phyloP scores from a whole-genome alignment of 2,888 invertebrate genomes.

The Tenthredo distinguenda region DNA sequence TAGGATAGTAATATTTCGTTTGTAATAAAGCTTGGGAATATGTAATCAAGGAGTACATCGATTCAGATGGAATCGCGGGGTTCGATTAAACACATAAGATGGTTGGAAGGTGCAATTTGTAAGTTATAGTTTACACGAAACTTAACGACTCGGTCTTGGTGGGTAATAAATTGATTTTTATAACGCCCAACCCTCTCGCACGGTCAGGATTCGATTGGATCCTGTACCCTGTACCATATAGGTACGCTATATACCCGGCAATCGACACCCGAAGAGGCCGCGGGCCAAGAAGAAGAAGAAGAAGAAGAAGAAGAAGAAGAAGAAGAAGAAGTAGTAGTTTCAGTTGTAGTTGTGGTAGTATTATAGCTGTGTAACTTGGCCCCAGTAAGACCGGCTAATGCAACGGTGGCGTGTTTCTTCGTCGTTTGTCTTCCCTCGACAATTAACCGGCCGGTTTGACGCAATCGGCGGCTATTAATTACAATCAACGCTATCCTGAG shows the following conservation, averaged over 20 bases:
- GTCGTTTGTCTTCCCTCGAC: slow-evolving; percentile 73
- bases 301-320: neutral
- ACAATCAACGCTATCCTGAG: slow-evolving; percentile 75
- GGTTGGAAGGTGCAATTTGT: slow-evolving; percentile 43
- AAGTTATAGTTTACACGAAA: slow-evolving; percentile 46
- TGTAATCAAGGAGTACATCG: slow-evolving; percentile 24
- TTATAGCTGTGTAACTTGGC: slow-evolving; percentile 11
- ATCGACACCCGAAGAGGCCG: slow-evolving; percentile 37
- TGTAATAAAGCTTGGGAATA: slow-evolving; percentile 15
- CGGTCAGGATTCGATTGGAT: slow-evolving; percentile 33
- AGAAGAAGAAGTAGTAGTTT: neutral
- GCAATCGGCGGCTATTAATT: slow-evolving; percentile 75
- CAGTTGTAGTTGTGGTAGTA: neutral
- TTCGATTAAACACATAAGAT: slow-evolving; percentile 40
- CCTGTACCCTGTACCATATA: neutral
- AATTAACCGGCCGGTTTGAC: slow-evolving; percentile 70
- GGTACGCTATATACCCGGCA: slow-evolving; percentile 6
- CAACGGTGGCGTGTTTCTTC: slow-evolving; percentile 71
- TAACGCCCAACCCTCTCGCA: slow-evolving; percentile 27
- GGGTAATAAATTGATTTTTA: slow-evolving; percentile 49
- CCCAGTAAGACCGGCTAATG: slow-evolving; percentile 35
- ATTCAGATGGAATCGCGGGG: neutral
- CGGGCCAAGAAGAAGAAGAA: neutral
- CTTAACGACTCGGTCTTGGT: slow-evolving; percentile 41
- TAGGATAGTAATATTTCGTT: neutral